A percentile compares a stretch with the other conserved stretches of the same genome.
These are phyloP conservation scores for Epinotia demarniana DNA, from an alignment of 2,888 invertebrate genomes.

Conservation along the genomic window DNA sequence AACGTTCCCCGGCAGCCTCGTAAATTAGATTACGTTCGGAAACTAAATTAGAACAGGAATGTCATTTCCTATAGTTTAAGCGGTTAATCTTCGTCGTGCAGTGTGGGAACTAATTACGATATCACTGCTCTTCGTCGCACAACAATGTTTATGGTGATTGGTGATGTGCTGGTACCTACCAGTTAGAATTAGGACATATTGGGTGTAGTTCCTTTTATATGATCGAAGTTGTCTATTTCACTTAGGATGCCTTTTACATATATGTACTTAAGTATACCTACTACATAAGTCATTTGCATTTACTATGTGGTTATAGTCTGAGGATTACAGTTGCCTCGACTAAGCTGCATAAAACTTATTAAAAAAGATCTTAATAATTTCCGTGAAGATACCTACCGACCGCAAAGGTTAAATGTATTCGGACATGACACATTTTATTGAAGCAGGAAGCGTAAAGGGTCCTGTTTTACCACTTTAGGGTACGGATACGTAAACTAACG, in stretches of 20 bases:
- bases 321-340: not conserved
- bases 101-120: conserved; percentile 1
- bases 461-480: conserved; percentile 41
- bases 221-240: no score
- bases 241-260: no score
- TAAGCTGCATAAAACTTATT: not conserved
- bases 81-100: conserved; percentile 24
- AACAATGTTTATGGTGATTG: not conserved
- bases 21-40: conserved; percentile 54
- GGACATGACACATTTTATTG: conserved; percentile 28
- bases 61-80: conserved; percentile 46
- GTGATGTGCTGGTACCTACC: not conserved
- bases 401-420: conserved; percentile 11
- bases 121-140: not conserved
- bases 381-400: not conserved
- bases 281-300: not conserved
- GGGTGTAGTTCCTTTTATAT: no score
- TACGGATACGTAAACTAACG: conserved; percentile 51
- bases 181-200: not conserved
- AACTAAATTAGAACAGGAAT: conserved; percentile 55
- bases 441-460: conserved; percentile 28
- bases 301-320: not conserved
- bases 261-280: not conserved
- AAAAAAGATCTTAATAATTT: not conserved
- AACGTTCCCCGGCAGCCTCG: conserved; percentile 51